Conservation (phyloP, 2,888 invertebrate species). For the Corythucha ciliata region DNA sequence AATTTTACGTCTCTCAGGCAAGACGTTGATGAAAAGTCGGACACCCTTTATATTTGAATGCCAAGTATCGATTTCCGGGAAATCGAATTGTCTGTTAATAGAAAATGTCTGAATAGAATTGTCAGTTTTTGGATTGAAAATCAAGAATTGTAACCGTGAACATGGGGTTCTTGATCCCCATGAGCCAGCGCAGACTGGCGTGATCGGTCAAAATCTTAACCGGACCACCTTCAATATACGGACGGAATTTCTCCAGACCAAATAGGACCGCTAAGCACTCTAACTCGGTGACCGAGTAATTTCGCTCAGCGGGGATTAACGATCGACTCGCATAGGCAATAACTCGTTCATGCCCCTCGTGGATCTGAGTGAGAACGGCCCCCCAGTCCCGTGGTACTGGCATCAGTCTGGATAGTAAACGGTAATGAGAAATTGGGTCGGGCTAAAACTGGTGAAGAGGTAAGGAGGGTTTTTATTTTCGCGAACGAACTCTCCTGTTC, state of each 20-base stretch:
- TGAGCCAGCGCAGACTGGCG: conserved; percentile 2
- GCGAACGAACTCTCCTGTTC: conserved; percentile 10
- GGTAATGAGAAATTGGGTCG: too few species aligned
- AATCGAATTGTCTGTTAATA: too few species aligned
- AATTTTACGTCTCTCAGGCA: too few species aligned
- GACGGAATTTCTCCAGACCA: conserved; percentile 14
- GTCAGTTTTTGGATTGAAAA: too few species aligned
- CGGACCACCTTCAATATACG: conserved; percentile 8
- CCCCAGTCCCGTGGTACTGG: conserved; percentile 9
- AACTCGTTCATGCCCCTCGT: conserved; percentile 12
- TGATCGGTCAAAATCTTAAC: conserved; percentile 18
- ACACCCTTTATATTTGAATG: too few species aligned
- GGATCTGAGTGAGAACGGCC: conserved; percentile 4
- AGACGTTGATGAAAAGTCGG: too few species aligned
- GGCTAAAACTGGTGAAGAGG: conserved; percentile 4
- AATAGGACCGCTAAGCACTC: conserved; percentile 16
- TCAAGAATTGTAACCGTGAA: too few species aligned
- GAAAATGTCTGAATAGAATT: too few species aligned
- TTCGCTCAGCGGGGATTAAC: conserved; percentile 8
- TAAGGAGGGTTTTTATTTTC: conserved; percentile 8
- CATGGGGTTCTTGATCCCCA: conserved; percentile 6
- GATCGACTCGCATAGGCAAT: conserved; percentile 13
- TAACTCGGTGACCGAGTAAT: conserved; percentile 5
- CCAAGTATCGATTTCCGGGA: too few species aligned
- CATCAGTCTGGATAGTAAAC: conserved; percentile 13